phyloP scores from a whole-genome alignment of 2,113 vertebrate species.

The Calidris pygmaea region DNA sequence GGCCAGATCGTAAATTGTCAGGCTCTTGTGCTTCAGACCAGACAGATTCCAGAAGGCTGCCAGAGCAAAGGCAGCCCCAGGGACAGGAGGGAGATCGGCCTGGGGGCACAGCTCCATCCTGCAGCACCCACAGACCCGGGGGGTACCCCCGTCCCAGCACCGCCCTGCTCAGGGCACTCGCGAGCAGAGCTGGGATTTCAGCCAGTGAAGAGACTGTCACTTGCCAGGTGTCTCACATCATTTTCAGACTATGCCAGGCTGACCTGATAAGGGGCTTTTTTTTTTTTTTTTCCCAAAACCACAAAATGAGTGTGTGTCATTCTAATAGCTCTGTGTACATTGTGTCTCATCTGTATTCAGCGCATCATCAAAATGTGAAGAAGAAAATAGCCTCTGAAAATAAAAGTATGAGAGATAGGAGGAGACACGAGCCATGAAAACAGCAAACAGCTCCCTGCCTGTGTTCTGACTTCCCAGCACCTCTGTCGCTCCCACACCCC shows the following conservation, averaged over 20 bases:
- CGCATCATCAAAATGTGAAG: neutral
- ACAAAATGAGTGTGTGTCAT: neutral
- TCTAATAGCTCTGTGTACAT: neutral
- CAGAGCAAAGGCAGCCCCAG: fast-evolving
- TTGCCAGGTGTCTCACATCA: neutral
- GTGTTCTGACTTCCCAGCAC: neutral
- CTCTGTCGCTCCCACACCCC: neutral
- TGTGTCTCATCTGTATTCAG: slow-evolving; percentile 46
- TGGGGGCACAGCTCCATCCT: neutral
- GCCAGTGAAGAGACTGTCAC: fast-evolving
- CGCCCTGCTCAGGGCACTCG: fast-evolving
- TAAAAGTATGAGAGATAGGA: slow-evolving; percentile 6
- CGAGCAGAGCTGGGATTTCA: fast-evolving
- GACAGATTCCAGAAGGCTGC: neutral
- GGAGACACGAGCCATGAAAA: neutral
- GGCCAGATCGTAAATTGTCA: neutral
- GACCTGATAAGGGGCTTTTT: neutral
- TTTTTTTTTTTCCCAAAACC: neutral
- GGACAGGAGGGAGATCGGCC: no score
- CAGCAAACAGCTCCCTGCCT: slow-evolving; percentile 9
- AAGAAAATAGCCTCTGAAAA: slow-evolving; percentile 56
- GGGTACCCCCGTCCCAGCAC: fast-evolving
- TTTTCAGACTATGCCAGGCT: neutral
- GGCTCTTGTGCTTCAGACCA: neutral
- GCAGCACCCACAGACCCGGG: fast-evolving